Conservation (phyloP, 2,888 invertebrate species). For the Phlogophora meticulosa region DNA sequence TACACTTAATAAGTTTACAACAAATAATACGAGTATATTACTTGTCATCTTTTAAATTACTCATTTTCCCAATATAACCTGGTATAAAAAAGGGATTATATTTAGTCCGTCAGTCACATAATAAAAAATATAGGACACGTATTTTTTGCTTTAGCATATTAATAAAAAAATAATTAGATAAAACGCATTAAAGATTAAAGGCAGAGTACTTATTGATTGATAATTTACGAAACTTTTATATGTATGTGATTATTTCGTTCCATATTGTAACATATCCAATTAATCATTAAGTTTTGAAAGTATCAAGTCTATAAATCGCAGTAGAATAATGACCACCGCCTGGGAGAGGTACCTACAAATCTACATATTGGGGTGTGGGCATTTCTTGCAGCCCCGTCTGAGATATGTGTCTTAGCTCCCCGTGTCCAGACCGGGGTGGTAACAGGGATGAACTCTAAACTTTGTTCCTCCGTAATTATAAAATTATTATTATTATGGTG, state of each 20-base stretch:
- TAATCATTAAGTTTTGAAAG: constrained; percentile 56
- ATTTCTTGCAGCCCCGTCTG: constrained; percentile 91
- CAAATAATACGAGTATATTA: too few relatives aligned
- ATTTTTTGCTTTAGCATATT: too few relatives aligned
- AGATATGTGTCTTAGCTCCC: constrained; percentile 90
- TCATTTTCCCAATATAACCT: too few relatives aligned
- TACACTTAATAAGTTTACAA: too few relatives aligned
- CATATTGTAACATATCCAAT: not conserved
- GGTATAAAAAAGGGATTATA: too few relatives aligned
- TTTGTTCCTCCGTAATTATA: not conserved
- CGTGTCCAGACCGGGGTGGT: constrained; percentile 87
- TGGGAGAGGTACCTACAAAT: constrained; percentile 83
- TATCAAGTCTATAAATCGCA: constrained; percentile 72
- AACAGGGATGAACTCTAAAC: constrained; percentile 75
- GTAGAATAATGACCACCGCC: constrained; percentile 76
- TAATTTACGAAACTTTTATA: not conserved
- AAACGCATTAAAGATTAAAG: too few relatives aligned
- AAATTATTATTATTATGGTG: not conserved
- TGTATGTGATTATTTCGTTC: too few relatives aligned
- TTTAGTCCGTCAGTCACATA: too few relatives aligned
- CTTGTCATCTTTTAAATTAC: too few relatives aligned
- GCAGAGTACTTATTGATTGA: too few relatives aligned
- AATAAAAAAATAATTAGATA: too few relatives aligned
- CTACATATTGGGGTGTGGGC: constrained; percentile 91
- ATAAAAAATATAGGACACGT: too few relatives aligned